Conservation (phyloP, 2,113 vertebrate genomes). For the Coptodon rendalli region DNA sequence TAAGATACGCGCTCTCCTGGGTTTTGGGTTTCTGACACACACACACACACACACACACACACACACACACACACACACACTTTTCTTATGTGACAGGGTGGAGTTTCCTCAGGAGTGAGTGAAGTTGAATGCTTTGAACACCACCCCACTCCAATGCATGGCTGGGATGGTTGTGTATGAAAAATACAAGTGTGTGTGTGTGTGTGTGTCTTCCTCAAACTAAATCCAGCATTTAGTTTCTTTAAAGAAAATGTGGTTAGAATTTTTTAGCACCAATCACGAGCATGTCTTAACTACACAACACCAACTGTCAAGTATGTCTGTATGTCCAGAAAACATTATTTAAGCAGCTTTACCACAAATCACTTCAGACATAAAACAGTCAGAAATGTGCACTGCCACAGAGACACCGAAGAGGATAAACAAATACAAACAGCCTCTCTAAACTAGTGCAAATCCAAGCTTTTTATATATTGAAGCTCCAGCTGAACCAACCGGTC, state of each 20-base stretch:
- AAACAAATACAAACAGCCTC: not conserved
- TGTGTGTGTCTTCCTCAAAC: not conserved
- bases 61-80: not conserved
- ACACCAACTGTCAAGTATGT: not conserved
- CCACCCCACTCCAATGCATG: not conserved
- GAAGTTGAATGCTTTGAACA: not conserved
- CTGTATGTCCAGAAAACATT: not conserved
- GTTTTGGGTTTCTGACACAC: not conserved
- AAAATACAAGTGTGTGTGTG: not conserved
- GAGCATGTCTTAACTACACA: not conserved
- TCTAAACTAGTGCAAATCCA: not conserved
- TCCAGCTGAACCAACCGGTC: not conserved
- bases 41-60: not conserved
- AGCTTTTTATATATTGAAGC: not conserved
- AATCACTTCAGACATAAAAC: not conserved
- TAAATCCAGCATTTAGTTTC: not conserved
- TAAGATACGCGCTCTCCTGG: not conserved
- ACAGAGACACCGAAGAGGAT: not conserved
- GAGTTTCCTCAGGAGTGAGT: slow-evolving; percentile 43
- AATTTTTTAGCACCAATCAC: not conserved
- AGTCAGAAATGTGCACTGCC: not conserved
- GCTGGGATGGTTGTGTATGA: not conserved
- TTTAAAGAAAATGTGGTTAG: not conserved
- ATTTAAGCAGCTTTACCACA: not conserved
- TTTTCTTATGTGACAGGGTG: slow-evolving; percentile 28